These are phyloP conservation scores for Phlogophora meticulosa DNA, from an alignment of 2,888 invertebrate species.

Conservation along the genomic window DNA sequence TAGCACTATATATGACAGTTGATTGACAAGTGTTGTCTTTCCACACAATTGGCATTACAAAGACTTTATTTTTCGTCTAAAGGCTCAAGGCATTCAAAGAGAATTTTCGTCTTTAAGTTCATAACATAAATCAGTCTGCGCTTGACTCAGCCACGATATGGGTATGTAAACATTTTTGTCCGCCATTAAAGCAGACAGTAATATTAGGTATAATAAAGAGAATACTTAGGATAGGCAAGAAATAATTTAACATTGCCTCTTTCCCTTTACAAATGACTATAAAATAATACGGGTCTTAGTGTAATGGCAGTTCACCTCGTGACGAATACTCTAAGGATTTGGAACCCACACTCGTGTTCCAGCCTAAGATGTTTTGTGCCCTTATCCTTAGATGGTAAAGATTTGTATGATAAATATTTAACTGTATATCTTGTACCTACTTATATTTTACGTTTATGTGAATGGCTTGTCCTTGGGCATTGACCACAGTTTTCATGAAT, in stretches of 20 bases:
- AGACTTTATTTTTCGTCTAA: too few species aligned
- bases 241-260: slow-evolving; percentile 61
- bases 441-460: slow-evolving; percentile 28
- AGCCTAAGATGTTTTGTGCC: slow-evolving; percentile 48
- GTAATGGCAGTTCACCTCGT: slow-evolving; percentile 67
- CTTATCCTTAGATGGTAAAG: slow-evolving; percentile 40
- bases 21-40: slow-evolving; percentile 1
- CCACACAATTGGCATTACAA: not conserved
- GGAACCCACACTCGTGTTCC: slow-evolving; percentile 50
- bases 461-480: not conserved
- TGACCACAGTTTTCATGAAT: not conserved
- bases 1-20: not conserved
- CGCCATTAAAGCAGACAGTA: slow-evolving; percentile 31
- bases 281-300: slow-evolving; percentile 63
- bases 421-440: slow-evolving; percentile 23
- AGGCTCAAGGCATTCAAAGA: not conserved
- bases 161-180: slow-evolving; percentile 44
- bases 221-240: slow-evolving; percentile 41
- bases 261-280: slow-evolving; percentile 65
- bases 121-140: slow-evolving; percentile 49
- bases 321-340: slow-evolving; percentile 69
- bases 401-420: slow-evolving; percentile 62
- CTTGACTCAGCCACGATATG: slow-evolving; percentile 22
- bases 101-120: slow-evolving; percentile 7
- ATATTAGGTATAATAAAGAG: slow-evolving; percentile 39